These are phyloP conservation scores for Alces alces DNA, from an alignment of 2,113 vertebrate species.

Conservation along the genomic window DNA sequence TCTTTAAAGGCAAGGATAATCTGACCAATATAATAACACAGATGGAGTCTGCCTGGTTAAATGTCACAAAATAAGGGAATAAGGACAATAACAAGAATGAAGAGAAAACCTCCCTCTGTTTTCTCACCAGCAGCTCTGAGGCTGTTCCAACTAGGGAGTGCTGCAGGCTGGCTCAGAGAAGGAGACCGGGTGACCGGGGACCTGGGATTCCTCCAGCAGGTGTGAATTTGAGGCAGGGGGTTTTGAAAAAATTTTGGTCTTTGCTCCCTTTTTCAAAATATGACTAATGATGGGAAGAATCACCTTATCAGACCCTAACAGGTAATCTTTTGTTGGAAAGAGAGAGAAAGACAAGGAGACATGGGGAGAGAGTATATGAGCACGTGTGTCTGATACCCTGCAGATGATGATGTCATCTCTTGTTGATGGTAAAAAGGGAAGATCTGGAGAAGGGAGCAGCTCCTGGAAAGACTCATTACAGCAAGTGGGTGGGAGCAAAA, in stretches of 20 bases:
- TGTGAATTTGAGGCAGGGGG: not conserved
- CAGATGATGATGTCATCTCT: not conserved
- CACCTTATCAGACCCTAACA: not conserved
- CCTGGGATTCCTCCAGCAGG: not conserved
- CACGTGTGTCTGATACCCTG: not conserved
- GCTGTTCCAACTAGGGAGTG: not conserved
- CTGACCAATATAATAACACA: constrained; percentile 47
- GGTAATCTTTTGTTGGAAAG: not conserved
- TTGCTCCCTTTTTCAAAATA: not conserved
- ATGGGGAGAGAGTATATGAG: not conserved
- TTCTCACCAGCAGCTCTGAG: not conserved
- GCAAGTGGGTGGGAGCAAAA: not conserved
- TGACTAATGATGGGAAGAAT: not conserved
- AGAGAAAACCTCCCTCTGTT: not conserved
- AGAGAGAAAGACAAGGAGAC: not conserved
- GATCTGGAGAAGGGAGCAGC: not conserved
- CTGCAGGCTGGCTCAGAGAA: not conserved
- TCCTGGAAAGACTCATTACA: not conserved
- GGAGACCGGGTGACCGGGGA: not conserved
- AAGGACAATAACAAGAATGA: not conserved
- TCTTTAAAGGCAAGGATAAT: constrained; percentile 56
- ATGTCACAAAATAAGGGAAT: constrained; percentile 53
- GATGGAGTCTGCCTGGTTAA: constrained; percentile 41
- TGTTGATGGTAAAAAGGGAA: not conserved
- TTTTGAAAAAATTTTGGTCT: not conserved